Percentiles rank a stretch among this genome's conserved stretches.
These are phyloP conservation scores for Physella acuta DNA, from an alignment of 1,140 invertebrate genomes.

Conservation along the genomic window DNA sequence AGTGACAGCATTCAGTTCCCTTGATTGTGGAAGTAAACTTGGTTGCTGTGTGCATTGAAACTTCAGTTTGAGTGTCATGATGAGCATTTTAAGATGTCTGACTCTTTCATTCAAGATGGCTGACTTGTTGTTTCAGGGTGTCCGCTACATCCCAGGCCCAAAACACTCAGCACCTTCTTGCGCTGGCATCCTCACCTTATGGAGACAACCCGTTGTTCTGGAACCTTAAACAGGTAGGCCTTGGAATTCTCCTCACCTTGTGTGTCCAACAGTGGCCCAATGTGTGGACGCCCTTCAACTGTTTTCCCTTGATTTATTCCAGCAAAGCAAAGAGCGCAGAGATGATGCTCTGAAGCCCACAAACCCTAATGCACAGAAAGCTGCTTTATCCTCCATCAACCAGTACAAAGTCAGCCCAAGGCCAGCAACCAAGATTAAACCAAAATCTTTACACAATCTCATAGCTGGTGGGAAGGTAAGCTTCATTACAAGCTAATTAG, in stretches of 20 bases:
- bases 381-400: constrained; percentile 63
- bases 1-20: too few relatives aligned
- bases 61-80: too few relatives aligned
- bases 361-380: constrained; percentile 70
- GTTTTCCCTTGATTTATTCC: constrained; percentile 18
- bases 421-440: constrained; percentile 67
- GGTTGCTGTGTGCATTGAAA: too few relatives aligned
- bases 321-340: constrained; percentile 62
- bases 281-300: neutral
- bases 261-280: neutral
- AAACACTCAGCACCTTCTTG: constrained; percentile 66
- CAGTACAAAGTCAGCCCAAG: constrained; percentile 69
- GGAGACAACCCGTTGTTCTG: constrained; percentile 78
- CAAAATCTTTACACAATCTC: constrained; percentile 54
- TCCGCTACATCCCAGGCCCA: constrained; percentile 34
- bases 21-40: neutral
- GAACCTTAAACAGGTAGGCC: constrained; percentile 68
- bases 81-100: too few relatives aligned
- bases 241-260: neutral
- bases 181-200: constrained; percentile 73
- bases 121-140: constrained; percentile 28
- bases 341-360: constrained; percentile 75
- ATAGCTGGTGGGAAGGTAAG: constrained; percentile 54
- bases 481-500: too few relatives aligned
- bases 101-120: too few relatives aligned